Conservation (phyloP, 2,888 invertebrate species). For the Ryuthela nishihirai region DNA sequence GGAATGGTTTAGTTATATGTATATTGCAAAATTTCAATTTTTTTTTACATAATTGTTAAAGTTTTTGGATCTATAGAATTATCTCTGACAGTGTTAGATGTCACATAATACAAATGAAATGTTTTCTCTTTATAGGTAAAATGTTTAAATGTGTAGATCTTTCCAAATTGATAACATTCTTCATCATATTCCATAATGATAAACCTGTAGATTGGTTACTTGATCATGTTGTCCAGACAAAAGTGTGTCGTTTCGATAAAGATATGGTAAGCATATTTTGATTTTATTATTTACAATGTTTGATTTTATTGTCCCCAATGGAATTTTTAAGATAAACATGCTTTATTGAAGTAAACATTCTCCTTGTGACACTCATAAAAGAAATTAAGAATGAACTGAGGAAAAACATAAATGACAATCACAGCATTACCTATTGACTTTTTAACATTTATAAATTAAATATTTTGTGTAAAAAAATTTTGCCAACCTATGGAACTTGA, state of each 20-base stretch:
- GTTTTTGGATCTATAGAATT: not conserved
- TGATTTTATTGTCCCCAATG: not conserved
- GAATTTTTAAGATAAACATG: no score
- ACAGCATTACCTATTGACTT: no score
- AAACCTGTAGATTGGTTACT: constrained; percentile 97
- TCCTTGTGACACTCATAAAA: not conserved
- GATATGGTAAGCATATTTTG: constrained; percentile 49
- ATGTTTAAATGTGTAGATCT: constrained; percentile 85
- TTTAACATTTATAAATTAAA: no score
- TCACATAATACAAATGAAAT: no score
- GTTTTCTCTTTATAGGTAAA: constrained; percentile 72
- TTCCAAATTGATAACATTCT: constrained; percentile 81
- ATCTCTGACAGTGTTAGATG: not conserved
- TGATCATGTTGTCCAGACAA: constrained; percentile 81
- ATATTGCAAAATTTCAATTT: no score
- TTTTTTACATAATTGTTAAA: no score
- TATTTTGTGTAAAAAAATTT: no score
- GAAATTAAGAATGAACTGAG: not conserved
- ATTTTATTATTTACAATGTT: not conserved
- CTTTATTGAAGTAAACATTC: not conserved
- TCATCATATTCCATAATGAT: constrained; percentile 90
- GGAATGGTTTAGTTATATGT: no score
- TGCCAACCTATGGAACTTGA: no score
- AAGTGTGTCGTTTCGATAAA: constrained; percentile 66
- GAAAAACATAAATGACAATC: not conserved